A percentile compares a stretch with the other conserved stretches of the same genome.
Evolutionary conservation across 2,797 vertebrate species (phyloP).

Genomic region (Pelochelys cantorii): DNA sequence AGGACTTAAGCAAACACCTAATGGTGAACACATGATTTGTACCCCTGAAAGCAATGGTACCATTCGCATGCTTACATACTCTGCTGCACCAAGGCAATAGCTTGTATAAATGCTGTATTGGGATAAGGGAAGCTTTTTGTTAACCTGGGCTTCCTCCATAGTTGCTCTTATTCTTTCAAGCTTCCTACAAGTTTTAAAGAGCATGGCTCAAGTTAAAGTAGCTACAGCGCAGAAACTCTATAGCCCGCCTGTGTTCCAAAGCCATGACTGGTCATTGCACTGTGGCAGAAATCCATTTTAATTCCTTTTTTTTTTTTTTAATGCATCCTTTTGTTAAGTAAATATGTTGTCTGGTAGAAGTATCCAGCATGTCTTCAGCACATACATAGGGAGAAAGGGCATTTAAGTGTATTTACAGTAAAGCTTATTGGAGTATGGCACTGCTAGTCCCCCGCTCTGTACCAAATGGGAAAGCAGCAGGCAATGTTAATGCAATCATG

Average conservation of each 20-base stretch:
- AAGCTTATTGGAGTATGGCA: neutral
- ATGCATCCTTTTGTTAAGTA: neutral
- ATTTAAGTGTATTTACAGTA: neutral
- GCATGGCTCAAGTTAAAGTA: neutral
- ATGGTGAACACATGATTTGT: accelerated
- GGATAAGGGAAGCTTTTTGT: neutral
- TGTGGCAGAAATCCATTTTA: neutral
- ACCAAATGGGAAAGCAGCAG: neutral
- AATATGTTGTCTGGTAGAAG: neutral
- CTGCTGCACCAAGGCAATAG: neutral
- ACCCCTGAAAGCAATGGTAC: neutral
- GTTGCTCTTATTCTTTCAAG: neutral
- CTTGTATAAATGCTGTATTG: neutral
- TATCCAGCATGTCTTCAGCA: neutral
- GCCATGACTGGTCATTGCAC: accelerated
- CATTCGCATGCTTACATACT: neutral
- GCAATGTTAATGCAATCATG: accelerated
- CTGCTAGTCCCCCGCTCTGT: neutral
- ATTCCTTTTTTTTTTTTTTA: neutral
- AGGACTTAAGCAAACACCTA: neutral
- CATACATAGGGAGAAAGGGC: neutral
- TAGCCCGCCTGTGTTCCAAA: neutral
- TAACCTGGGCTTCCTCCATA: neutral
- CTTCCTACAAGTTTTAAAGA: neutral
- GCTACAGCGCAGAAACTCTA: neutral